Conservation (phyloP, 1,140 invertebrate genomes). For the Diorhabda elongata region DNA sequence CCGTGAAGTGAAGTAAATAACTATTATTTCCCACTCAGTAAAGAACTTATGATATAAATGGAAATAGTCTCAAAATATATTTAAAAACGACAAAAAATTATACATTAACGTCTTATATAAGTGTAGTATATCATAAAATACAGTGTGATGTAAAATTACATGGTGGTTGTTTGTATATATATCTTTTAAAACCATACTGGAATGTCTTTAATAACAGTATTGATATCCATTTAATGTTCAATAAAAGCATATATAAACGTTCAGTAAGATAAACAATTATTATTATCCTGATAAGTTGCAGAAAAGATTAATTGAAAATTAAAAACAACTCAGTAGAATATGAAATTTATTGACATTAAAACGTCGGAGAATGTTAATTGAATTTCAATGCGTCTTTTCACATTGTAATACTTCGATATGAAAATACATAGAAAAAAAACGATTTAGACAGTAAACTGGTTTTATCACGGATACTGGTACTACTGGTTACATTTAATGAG, state of each 20-base stretch:
- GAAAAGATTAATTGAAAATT: conserved; percentile 3
- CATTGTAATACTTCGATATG: neutral
- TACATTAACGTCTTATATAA: too few species aligned
- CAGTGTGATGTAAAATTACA: too few species aligned
- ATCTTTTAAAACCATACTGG: neutral
- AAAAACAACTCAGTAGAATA: neutral
- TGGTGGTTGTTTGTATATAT: neutral
- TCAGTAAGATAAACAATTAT: neutral
- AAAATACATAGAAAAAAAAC: neutral
- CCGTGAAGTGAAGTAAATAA: too few species aligned
- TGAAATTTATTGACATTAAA: neutral
- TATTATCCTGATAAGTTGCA: neutral
- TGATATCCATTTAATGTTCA: neutral
- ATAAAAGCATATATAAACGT: neutral
- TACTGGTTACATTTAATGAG: too few species aligned
- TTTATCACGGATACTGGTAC: too few species aligned
- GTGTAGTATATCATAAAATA: too few species aligned
- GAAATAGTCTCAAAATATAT: too few species aligned
- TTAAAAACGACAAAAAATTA: too few species aligned
- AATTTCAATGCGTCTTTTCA: neutral
- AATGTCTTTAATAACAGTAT: neutral
- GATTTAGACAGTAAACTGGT: too few species aligned
- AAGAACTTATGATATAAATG: too few species aligned
- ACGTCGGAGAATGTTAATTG: neutral
- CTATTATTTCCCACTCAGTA: too few species aligned